These are phyloP conservation scores for Astreopora myriophthalma DNA, from an alignment of 64 coral and sea anemone species.

Conservation along the genomic window DNA sequence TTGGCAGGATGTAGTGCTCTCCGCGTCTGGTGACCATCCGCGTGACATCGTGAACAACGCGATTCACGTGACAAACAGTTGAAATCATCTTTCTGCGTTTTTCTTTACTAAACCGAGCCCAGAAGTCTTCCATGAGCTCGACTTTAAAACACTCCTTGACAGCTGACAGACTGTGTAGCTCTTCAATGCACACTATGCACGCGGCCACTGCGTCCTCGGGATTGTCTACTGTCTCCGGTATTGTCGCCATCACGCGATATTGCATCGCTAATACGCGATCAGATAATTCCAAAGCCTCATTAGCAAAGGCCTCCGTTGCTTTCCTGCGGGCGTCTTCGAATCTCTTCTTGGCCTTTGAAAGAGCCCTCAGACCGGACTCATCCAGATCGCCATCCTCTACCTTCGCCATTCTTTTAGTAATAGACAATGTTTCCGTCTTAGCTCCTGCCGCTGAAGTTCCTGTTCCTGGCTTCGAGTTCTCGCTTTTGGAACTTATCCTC, in stretches of 20 bases:
- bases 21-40: background rate
- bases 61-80: background rate
- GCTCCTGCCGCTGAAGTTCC: too few relatives aligned
- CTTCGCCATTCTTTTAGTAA: too few relatives aligned
- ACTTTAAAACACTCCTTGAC: conserved; percentile 24
- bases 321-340: conserved; percentile 28
- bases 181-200: conserved; percentile 39
- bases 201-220: background rate
- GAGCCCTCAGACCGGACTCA: background rate
- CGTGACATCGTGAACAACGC: background rate
- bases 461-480: too few relatives aligned
- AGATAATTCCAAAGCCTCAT: conserved; percentile 23
- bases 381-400: background rate
- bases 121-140: background rate
- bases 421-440: too few relatives aligned
- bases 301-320: conserved; percentile 66
- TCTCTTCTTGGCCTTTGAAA: background rate
- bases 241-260: conserved; percentile 27
- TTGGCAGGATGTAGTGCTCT: too few relatives aligned
- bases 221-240: background rate
- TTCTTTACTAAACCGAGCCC: background rate
- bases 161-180: conserved; percentile 37
- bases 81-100: background rate
- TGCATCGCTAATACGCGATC: conserved; percentile 56
- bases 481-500: too few relatives aligned